phyloP scores from a whole-genome alignment of 2,797 vertebrate species.

The Diplodus sargus region DNA sequence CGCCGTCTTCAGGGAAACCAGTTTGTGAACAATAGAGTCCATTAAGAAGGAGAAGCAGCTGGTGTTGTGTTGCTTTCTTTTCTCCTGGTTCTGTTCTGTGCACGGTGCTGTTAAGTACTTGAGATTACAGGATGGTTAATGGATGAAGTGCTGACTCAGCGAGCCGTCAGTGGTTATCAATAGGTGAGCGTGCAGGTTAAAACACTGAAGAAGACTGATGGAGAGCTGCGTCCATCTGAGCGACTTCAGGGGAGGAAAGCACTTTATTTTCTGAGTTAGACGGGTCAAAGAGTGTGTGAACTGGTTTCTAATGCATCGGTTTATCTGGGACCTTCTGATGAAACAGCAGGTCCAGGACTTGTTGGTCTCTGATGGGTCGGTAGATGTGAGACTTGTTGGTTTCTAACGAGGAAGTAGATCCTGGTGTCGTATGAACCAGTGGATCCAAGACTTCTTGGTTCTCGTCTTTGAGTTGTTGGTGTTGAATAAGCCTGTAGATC shows the following conservation, averaged over 20 bases:
- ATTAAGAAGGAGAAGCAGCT: not conserved
- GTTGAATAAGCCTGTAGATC: no score
- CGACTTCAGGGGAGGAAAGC: not conserved
- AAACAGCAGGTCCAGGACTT: not conserved
- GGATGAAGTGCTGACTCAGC: not conserved
- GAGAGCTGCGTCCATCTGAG: not conserved
- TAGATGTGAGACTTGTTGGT: not conserved
- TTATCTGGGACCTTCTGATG: not conserved
- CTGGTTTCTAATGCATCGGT: not conserved
- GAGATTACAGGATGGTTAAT: not conserved
- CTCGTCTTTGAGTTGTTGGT: not conserved
- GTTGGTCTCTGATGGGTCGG: no score
- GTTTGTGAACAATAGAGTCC: not conserved
- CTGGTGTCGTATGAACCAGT: no score
- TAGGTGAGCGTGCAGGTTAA: constrained; percentile 31
- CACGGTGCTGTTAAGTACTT: not conserved
- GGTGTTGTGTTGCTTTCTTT: not conserved
- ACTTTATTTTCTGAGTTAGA: not conserved
- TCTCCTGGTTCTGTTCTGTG: not conserved
- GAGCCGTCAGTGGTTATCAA: not conserved
- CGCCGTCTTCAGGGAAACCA: not conserved
- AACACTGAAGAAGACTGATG: not conserved
- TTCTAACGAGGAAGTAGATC: not conserved
- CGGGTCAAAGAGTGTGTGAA: not conserved
- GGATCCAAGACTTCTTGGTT: no score